These are phyloP conservation scores for Heliangelus exortis DNA, from an alignment of 2,797 vertebrate genomes.

Conservation along the genomic window DNA sequence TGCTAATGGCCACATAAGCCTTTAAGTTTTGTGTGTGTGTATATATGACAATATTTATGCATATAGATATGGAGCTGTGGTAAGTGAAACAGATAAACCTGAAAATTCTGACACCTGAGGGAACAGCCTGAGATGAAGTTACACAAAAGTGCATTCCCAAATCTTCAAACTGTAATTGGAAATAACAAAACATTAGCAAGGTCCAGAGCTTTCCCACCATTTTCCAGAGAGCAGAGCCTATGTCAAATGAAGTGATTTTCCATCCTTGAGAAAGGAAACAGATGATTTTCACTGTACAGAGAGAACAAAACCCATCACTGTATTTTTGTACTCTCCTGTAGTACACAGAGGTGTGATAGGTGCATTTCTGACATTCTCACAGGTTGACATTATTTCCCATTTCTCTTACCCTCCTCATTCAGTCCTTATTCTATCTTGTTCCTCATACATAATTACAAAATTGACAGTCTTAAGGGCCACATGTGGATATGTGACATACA, in stretches of 20 bases:
- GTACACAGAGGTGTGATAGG: not conserved
- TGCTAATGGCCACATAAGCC: not conserved
- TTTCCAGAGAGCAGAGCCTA: not conserved
- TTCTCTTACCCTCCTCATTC: not conserved
- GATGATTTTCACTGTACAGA: not conserved
- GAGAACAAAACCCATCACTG: not conserved
- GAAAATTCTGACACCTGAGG: not conserved
- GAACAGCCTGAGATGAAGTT: not conserved
- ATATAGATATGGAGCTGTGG: not conserved
- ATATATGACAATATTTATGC: too few species aligned
- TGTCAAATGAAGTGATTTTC: not conserved
- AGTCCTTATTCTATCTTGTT: not conserved
- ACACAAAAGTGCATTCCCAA: not conserved
- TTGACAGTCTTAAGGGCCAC: not conserved
- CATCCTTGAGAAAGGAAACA: not conserved
- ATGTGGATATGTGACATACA: rapidly evolving
- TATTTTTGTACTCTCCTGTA: not conserved
- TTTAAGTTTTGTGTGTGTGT: not conserved
- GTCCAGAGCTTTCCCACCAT: not conserved
- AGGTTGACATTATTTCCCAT: not conserved
- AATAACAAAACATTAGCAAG: not conserved
- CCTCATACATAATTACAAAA: not conserved
- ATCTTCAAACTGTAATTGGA: not conserved
- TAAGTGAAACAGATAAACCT: not conserved
- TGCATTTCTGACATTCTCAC: not conserved